A percentile compares a stretch with the other conserved stretches of the same genome.
phyloP scores from a whole-genome alignment of 2,113 vertebrate species.

The Rallus limicola region DNA sequence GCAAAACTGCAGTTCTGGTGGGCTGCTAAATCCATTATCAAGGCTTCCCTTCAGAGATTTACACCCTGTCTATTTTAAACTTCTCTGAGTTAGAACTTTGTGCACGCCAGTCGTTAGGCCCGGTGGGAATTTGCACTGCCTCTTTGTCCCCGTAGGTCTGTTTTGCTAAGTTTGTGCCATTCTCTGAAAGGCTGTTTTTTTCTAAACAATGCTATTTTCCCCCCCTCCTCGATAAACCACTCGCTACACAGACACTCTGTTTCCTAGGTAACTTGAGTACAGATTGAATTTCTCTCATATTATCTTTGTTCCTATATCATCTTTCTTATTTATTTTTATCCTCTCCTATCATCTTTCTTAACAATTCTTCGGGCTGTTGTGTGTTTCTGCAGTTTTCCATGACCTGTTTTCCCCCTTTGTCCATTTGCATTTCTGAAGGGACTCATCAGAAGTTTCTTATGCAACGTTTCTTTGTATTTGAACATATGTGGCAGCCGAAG shows the following conservation, averaged over 20 bases:
- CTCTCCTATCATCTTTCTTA: conserved; percentile 17
- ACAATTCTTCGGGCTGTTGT: not conserved
- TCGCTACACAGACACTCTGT: conserved; percentile 37
- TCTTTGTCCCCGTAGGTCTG: conserved; percentile 1
- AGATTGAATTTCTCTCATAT: conserved; percentile 59
- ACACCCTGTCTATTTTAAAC: conserved; percentile 11
- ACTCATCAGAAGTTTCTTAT: not conserved
- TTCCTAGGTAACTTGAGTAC: conserved; percentile 65
- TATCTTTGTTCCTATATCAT: conserved; percentile 46
- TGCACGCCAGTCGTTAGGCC: not conserved
- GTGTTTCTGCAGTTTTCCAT: not conserved
- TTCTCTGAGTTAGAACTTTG: conserved; percentile 16
- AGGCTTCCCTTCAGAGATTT: not conserved
- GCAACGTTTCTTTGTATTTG: not conserved
- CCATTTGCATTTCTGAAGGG: not conserved
- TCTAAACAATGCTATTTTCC: conserved; percentile 53
- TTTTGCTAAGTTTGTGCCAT: conserved; percentile 46
- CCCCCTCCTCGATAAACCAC: not conserved
- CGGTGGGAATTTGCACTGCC: conserved; percentile 24
- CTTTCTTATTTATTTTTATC: conserved; percentile 63
- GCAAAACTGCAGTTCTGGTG: not conserved
- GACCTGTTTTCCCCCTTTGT: not conserved
- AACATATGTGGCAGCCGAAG: not conserved
- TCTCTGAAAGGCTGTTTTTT: conserved; percentile 39
- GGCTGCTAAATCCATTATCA: conserved; percentile 5